Conservation (phyloP, 2,797 vertebrate genomes). For the Acropternis orthonyx region DNA sequence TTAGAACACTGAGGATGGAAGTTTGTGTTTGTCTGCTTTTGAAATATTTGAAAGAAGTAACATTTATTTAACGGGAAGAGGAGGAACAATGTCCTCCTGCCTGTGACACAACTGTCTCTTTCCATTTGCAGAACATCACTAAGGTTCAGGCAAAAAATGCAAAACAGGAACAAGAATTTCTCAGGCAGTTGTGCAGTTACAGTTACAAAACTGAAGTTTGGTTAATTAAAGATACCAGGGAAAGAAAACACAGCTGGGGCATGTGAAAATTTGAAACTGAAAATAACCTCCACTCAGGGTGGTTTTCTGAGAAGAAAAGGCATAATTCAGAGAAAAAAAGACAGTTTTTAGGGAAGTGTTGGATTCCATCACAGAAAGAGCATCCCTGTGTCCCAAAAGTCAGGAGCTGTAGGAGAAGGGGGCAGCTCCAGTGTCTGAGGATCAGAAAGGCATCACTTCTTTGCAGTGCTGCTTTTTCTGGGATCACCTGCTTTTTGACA, state of each 20-base stretch:
- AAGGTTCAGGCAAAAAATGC: background rate
- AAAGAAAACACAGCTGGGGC: background rate
- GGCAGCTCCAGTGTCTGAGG: background rate
- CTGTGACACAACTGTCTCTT: background rate
- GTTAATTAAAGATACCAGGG: background rate
- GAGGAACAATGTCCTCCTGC: background rate
- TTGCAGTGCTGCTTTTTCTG: background rate
- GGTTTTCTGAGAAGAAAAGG: background rate
- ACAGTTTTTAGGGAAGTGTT: background rate
- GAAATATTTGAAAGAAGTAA: background rate
- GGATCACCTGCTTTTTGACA: background rate
- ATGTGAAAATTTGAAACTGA: background rate
- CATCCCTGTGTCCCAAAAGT: background rate
- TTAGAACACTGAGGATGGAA: background rate
- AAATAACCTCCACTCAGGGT: background rate
- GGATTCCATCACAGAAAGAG: background rate
- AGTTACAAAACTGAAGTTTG: background rate
- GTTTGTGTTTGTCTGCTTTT: background rate
- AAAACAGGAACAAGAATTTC: background rate
- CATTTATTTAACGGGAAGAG: background rate
- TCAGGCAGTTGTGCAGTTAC: background rate
- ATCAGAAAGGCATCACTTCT: background rate
- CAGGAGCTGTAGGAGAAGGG: background rate
- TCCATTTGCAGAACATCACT: background rate
- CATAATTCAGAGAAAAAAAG: background rate